Evolutionary conservation across 2,888 invertebrate species (phyloP).

Genomic region (Auanema sp.): DNA sequence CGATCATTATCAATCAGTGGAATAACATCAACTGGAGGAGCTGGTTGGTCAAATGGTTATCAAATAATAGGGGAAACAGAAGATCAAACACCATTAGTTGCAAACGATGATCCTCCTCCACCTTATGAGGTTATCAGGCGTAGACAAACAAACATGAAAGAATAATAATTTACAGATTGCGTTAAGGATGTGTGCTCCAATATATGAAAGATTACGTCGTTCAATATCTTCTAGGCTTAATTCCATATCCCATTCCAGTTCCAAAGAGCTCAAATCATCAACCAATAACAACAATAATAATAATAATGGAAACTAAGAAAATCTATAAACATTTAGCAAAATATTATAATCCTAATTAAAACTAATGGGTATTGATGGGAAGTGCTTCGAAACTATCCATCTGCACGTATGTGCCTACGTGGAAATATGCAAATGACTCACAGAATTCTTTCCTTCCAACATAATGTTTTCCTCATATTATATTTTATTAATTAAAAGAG

Average conservation of each 20-base stretch:
- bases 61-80: conserved; percentile 22
- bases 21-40: conserved; percentile 4
- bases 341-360: background rate
- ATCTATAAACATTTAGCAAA: too few species aligned
- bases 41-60: conserved; percentile 36
- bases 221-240: conserved; percentile 43
- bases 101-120: conserved; percentile 53
- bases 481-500: too few species aligned
- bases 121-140: conserved; percentile 51
- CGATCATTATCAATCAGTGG: conserved; percentile 36
- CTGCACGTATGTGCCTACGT: too few species aligned
- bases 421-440: too few species aligned
- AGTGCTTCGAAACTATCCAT: too few species aligned
- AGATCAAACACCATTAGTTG: conserved; percentile 19
- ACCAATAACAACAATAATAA: conserved; percentile 15
- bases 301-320: conserved; percentile 1
- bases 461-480: too few species aligned
- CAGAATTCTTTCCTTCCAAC: too few species aligned
- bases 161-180: conserved; percentile 69
- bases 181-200: conserved; percentile 67
- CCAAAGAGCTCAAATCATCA: conserved; percentile 46
- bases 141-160: background rate
- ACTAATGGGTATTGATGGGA: too few species aligned
- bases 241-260: conserved; percentile 50
- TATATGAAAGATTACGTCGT: conserved; percentile 56